A percentile compares a stretch with the other conserved stretches of the same genome.
phyloP scores from a whole-genome alignment of 2,888 invertebrate genomes.

The Hypselothyrea guttata region DNA sequence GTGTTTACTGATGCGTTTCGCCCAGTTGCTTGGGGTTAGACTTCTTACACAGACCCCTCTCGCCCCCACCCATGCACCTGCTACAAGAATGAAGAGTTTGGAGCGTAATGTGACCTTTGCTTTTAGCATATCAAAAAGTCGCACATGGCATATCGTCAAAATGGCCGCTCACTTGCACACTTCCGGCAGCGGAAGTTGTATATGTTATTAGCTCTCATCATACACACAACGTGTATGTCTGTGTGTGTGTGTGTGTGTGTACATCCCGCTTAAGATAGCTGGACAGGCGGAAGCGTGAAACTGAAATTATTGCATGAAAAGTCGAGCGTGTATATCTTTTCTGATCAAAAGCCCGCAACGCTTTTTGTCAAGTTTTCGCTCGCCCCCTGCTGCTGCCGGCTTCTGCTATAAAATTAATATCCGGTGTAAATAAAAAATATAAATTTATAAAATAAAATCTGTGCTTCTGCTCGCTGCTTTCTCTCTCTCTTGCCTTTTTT shows the following conservation, averaged over 20 bases:
- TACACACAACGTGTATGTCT: slow-evolving; percentile 1
- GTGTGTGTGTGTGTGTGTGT: neutral
- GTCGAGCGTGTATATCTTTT: slow-evolving; percentile 25
- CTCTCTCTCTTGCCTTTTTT: too few species aligned
- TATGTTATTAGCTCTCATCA: slow-evolving; percentile 61
- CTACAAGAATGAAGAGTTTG: slow-evolving; percentile 14
- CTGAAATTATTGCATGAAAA: slow-evolving; percentile 63
- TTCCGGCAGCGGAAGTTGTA: slow-evolving; percentile 67
- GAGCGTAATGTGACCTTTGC: slow-evolving; percentile 34
- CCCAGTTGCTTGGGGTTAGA: slow-evolving; percentile 46
- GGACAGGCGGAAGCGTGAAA: slow-evolving; percentile 62
- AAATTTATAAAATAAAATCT: slow-evolving; percentile 21
- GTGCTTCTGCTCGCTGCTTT: slow-evolving; percentile 17
- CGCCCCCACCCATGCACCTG: slow-evolving; percentile 28
- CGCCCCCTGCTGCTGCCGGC: slow-evolving; percentile 34
- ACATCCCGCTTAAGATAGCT: slow-evolving; percentile 32
- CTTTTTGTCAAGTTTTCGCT: slow-evolving; percentile 55
- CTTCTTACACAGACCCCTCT: neutral
- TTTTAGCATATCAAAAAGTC: slow-evolving; percentile 63
- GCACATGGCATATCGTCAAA: slow-evolving; percentile 32
- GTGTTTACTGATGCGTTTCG: slow-evolving; percentile 71
- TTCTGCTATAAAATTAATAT: slow-evolving; percentile 78
- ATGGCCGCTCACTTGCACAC: slow-evolving; percentile 67
- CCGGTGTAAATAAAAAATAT: slow-evolving; percentile 72
- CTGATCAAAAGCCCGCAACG: slow-evolving; percentile 62